These are phyloP conservation scores for Taxidea taxus DNA, from an alignment of 2,113 vertebrate genomes.

Conservation along the genomic window DNA sequence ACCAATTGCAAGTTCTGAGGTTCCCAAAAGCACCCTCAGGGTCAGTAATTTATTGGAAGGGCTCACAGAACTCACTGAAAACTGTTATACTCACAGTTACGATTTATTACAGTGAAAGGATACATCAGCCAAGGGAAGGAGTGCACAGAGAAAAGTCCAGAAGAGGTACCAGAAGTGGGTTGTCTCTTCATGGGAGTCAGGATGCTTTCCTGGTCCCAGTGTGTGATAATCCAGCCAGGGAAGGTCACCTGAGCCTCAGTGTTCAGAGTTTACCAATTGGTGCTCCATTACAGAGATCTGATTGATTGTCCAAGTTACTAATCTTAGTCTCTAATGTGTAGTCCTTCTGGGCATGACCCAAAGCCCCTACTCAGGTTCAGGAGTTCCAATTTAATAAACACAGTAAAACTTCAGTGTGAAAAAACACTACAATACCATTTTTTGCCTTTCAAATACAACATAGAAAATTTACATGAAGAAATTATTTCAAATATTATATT, in stretches of 20 bases:
- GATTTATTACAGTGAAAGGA: background rate
- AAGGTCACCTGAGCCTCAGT: background rate
- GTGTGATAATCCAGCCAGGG: background rate
- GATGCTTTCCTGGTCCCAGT: background rate
- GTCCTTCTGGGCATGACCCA: background rate
- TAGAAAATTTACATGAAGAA: background rate
- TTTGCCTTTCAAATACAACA: background rate
- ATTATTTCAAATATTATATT: background rate
- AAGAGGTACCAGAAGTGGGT: background rate
- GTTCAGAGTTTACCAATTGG: background rate
- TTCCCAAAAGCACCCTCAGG: background rate
- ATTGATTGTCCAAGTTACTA: background rate
- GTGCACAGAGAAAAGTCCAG: background rate
- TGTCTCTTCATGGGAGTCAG: background rate
- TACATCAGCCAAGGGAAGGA: background rate
- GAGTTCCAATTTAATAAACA: background rate
- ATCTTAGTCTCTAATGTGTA: background rate
- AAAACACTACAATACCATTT: background rate
- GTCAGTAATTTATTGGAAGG: background rate
- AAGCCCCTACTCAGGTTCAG: background rate
- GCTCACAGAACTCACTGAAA: background rate
- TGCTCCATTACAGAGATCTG: background rate
- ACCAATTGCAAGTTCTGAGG: background rate
- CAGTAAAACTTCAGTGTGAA: background rate
- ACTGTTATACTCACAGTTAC: background rate